Conservation (phyloP, 2,888 invertebrate genomes). For the Protodeltote pygarga region DNA sequence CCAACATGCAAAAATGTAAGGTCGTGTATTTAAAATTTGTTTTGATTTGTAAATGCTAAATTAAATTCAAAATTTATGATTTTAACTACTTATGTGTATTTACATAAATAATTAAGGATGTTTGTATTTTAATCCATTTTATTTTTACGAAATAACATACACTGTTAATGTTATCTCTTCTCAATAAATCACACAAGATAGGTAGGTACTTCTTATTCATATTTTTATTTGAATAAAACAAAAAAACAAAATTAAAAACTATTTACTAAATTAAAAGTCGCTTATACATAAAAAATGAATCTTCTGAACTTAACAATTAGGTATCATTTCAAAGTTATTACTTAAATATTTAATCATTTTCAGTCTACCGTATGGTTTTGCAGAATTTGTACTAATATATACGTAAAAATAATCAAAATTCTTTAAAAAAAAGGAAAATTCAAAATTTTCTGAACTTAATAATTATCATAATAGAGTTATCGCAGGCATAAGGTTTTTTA, state of each 20-base stretch:
- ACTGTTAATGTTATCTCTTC: conserved; percentile 17
- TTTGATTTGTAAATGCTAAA: conserved; percentile 15
- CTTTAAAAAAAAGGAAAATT: too few species aligned
- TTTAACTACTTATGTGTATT: conserved; percentile 5
- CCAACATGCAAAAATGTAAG: conserved; percentile 21
- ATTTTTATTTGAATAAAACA: conserved; percentile 9
- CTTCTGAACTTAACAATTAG: too few species aligned
- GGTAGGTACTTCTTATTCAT: conserved; percentile 5
- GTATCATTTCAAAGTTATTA: too few species aligned
- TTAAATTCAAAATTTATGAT: conserved; percentile 7
- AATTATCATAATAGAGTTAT: conserved; percentile 1
- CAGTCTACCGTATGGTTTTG: too few species aligned
- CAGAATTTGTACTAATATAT: too few species aligned
- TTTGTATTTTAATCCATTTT: conserved; percentile 13
- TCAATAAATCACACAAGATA: conserved; percentile 6
- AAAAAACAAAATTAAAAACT: conserved; percentile 5
- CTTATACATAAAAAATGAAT: too few species aligned
- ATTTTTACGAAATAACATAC: conserved; percentile 13
- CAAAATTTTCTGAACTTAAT: conserved; percentile 5
- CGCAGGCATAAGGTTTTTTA: conserved; percentile 1
- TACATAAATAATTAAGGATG: conserved; percentile 9
- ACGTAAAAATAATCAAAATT: too few species aligned
- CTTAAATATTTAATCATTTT: too few species aligned
- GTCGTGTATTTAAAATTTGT: conserved; percentile 20
- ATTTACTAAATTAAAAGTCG: conserved; percentile 3